Conservation (phyloP, 2,113 vertebrate species). For the Alouatta palliata region DNA sequence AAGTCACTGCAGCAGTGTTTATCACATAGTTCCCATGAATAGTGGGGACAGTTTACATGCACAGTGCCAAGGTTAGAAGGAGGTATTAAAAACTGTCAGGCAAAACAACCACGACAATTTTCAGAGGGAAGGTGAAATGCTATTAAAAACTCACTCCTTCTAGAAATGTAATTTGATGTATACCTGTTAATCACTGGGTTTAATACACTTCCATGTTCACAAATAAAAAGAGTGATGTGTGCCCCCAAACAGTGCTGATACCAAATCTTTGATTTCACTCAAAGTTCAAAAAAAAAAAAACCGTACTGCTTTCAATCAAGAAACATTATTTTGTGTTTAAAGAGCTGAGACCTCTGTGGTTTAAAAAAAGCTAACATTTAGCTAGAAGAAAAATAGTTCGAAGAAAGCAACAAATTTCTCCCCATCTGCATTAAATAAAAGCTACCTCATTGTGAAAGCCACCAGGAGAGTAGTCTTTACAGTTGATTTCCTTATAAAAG, state of each 20-base stretch:
- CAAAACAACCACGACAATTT: neutral
- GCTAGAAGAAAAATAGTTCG: neutral
- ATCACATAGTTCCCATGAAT: neutral
- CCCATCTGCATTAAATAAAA: neutral
- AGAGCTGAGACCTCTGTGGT: neutral
- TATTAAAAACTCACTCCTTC: neutral
- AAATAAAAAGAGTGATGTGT: neutral
- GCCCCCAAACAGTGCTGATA: neutral
- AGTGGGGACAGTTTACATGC: neutral
- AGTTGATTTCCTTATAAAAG: neutral
- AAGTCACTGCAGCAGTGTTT: neutral
- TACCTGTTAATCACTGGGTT: neutral
- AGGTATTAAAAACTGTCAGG: neutral
- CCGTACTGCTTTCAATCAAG: neutral
- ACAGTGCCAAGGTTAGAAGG: neutral
- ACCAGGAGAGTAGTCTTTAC: neutral
- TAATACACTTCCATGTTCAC: neutral
- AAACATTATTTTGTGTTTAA: conserved; percentile 26
- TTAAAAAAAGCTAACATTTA: neutral
- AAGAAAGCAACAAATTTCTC: neutral
- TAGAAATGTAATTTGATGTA: neutral
- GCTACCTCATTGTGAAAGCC: neutral
- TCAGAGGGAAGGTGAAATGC: conserved; percentile 16
- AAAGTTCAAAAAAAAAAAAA: conserved; percentile 1
- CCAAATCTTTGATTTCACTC: neutral